A percentile compares a stretch with the other conserved stretches of the same genome.
Conservation (phyloP, 2,797 vertebrate genomes). For the Hypotaenidia okinawae region DNA sequence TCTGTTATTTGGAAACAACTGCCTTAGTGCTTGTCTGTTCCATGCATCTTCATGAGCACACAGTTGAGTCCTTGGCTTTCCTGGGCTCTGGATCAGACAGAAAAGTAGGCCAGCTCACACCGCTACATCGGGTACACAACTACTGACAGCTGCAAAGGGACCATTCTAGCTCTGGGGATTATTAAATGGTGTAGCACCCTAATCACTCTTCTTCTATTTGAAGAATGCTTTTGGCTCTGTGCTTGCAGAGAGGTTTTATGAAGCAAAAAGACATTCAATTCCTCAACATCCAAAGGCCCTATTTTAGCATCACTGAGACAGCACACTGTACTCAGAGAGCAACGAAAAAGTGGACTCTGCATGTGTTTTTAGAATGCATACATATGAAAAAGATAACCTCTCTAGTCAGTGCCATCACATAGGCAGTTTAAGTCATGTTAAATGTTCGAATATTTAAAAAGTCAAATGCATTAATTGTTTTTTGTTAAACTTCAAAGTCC, state of each 20-base stretch:
- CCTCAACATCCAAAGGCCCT: neutral
- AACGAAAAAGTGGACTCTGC: fast-evolving
- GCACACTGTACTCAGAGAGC: neutral
- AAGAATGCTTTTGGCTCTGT: neutral
- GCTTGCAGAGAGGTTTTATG: neutral
- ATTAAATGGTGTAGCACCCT: neutral
- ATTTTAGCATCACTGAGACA: neutral
- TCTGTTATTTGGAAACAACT: neutral
- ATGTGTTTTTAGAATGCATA: neutral
- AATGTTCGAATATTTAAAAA: neutral
- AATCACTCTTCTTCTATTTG: neutral
- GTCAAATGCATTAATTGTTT: neutral
- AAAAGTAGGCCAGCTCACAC: neutral
- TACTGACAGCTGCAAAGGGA: neutral
- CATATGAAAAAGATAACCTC: neutral
- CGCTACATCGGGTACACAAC: neutral
- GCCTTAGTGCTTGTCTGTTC: neutral
- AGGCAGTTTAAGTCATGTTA: neutral
- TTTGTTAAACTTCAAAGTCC: neutral
- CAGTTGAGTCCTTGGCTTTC: neutral
- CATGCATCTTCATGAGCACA: neutral
- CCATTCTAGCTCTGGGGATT: neutral
- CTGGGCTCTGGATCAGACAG: neutral
- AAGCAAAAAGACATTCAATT: neutral
- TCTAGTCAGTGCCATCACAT: neutral